Evolutionary conservation across 2,113 vertebrate species (phyloP), one percentile per base, ranked within the genome.

Genomic region (Mormyrus iriodes): DNA sequence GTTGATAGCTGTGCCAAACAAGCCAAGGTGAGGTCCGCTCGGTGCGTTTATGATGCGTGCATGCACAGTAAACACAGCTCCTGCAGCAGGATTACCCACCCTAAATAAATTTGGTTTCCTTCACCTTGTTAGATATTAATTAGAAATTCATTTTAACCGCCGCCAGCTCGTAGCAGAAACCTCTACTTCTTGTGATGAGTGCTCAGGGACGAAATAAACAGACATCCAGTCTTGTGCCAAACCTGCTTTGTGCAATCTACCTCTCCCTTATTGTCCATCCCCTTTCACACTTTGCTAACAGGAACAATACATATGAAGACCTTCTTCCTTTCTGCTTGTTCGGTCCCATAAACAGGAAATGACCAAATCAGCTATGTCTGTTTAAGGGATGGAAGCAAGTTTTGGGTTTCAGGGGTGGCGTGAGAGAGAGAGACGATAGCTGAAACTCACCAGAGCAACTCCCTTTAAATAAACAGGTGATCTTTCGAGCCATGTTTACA

Each of bases 81-180:
- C 86, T 90, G 83, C 89, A 85, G 91, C 93, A 90, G 91, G 93
- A 94, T 94, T 91, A 94, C 91, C 92, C 90, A 49, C 49, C 88
- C 87, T 91, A 92, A 93, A 93, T 90, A 92, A 94, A 91, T 55
- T 55, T 4, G 88, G 89, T 92, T 88, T 92, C 92, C 90, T 90
- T 91, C 52, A 91, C 91, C 93, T 93, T 90, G 89, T 93, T 93
- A 48, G 91, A 90, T 89, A 91, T 44, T 84, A 89, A 89, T 90
- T 86, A 89, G 69, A 92, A 91, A 92, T 91, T 92, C 91, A 94
- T 94, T 93, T 93, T 42, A 90, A 88, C 49, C 88, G 91, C 93
- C 88, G 90, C 91, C 85, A 53, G 89, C 87, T 89, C 55, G 79
- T 91, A 93, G 90, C 46, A 3, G 73, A 89, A 21, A 84, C 87